Percentiles rank a stretch among this genome's conserved stretches.
Evolutionary conservation across 2,888 invertebrate genomes (phyloP).

Genomic region (Chelonus formosanus): DNA sequence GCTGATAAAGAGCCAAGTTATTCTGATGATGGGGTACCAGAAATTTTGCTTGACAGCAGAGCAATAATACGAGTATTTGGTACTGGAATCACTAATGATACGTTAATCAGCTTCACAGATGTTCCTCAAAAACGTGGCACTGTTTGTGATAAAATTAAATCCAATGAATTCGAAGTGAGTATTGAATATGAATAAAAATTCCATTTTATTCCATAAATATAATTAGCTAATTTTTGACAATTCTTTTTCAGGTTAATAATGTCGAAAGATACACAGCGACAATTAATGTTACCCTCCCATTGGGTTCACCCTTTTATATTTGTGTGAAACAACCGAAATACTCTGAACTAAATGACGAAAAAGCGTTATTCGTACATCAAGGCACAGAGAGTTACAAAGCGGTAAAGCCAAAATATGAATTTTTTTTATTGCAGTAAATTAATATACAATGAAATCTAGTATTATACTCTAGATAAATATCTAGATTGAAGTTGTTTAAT

Average conservation of each 20-base stretch:
- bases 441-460: conserved; percentile 7
- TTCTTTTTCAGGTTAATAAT: conserved; percentile 49
- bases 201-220: not conserved
- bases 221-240: not conserved
- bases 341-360: conserved; percentile 11
- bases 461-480: conserved; percentile 1
- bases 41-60: conserved; percentile 71
- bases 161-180: conserved; percentile 67
- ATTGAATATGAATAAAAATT: conserved; percentile 1
- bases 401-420: conserved; percentile 41
- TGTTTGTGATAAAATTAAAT: conserved; percentile 72
- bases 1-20: conserved; percentile 68
- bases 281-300: conserved; percentile 51
- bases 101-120: conserved; percentile 78
- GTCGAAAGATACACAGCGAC: conserved; percentile 52
- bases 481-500: not conserved
- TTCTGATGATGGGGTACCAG: conserved; percentile 71
- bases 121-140: conserved; percentile 67
- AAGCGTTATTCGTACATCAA: conserved; percentile 70
- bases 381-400: conserved; percentile 70
- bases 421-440: too few relatives aligned
- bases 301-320: conserved; percentile 58
- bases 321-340: conserved; percentile 63
- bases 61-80: conserved; percentile 80
- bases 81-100: conserved; percentile 72